Conservation (phyloP, 2,888 invertebrate species). For the Tiliacea aurago region DNA sequence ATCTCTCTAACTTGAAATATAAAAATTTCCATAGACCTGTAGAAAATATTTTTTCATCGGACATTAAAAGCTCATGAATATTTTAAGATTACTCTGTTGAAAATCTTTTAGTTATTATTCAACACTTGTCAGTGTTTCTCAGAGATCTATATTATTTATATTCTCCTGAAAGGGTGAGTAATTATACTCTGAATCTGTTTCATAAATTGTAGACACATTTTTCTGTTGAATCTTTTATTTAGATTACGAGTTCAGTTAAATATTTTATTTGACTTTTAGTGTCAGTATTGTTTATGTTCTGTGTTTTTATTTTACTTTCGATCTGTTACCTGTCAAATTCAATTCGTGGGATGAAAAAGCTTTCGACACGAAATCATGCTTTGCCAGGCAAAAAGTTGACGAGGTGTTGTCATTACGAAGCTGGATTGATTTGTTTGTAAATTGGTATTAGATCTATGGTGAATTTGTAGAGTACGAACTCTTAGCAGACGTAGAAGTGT, state of each 20-base stretch:
- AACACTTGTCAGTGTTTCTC: slow-evolving; percentile 26
- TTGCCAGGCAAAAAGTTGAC: background rate
- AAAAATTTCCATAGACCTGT: background rate
- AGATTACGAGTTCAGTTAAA: slow-evolving; percentile 4
- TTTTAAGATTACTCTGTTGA: slow-evolving; percentile 27
- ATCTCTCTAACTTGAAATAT: background rate
- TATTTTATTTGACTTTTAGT: slow-evolving; percentile 28
- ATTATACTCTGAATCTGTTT: slow-evolving; percentile 16
- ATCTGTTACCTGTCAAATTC: background rate
- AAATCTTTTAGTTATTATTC: slow-evolving; percentile 40
- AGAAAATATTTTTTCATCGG: background rate
- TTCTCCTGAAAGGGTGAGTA: slow-evolving; percentile 23
- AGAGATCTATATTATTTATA: slow-evolving; percentile 35
- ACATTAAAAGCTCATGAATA: slow-evolving; percentile 27
- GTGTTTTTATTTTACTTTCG: background rate
- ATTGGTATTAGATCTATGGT: background rate
- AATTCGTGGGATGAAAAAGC: background rate
- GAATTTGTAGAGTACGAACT: background rate
- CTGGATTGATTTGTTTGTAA: no score
- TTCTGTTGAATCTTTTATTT: slow-evolving; percentile 9
- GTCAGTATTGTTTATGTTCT: background rate
- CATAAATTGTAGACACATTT: background rate
- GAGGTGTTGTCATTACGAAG: background rate
- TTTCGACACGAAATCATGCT: background rate
- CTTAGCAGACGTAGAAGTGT: background rate